These are phyloP conservation scores for Lepidurus packardi DNA, from an alignment of 1,140 invertebrate genomes.

Conservation along the genomic window DNA sequence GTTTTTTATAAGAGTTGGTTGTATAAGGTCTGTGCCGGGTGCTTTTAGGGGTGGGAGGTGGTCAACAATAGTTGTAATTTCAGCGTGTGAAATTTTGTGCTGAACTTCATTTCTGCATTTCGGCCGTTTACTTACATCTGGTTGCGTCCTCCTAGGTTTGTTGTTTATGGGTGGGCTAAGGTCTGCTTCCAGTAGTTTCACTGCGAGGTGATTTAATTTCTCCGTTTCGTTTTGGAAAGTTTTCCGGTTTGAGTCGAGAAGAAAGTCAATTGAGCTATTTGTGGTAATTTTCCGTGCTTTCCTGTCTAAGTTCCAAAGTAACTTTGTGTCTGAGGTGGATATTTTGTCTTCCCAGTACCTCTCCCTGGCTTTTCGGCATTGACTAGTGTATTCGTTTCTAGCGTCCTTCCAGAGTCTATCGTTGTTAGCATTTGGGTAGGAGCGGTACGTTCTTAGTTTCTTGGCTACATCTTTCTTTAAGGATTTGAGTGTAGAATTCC, in stretches of 20 bases:
- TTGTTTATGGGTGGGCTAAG: background rate
- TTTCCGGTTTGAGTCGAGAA: background rate
- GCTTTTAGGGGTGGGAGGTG: slow-evolving; percentile 1
- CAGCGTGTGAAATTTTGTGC: background rate
- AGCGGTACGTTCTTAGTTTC: background rate
- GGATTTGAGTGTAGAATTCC: background rate
- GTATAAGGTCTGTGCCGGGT: background rate
- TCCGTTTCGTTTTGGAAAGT: background rate
- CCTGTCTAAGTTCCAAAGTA: background rate
- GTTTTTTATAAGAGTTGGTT: slow-evolving; percentile 22
- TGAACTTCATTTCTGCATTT: background rate
- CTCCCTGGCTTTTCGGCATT: background rate
- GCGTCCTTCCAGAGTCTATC: slow-evolving; percentile 21
- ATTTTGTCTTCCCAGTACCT: slow-evolving; percentile 5
- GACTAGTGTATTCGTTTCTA: background rate
- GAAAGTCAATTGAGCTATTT: background rate
- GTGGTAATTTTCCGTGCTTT: background rate
- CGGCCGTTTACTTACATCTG: too few relatives aligned
- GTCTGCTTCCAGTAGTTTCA: background rate
- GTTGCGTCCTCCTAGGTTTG: background rate
- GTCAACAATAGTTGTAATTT: background rate
- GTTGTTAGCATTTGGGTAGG: background rate
- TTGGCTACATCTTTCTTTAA: background rate
- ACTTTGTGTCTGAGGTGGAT: background rate
- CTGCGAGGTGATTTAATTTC: background rate